Conservation (phyloP, 2,888 invertebrate species). For the Pristionchus entomophagus region DNA sequence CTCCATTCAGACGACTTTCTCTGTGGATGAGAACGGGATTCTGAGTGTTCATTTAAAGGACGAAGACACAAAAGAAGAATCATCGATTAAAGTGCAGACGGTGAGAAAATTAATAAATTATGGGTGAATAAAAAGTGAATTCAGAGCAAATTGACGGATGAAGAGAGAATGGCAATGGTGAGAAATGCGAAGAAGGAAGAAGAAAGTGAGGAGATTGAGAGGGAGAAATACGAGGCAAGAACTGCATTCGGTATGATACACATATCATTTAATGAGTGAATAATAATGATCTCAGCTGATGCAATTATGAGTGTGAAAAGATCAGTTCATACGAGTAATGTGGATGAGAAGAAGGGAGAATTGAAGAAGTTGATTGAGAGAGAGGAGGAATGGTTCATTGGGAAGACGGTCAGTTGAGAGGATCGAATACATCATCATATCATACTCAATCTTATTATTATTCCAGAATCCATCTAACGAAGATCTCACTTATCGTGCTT, state of each 20-base stretch:
- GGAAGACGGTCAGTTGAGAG: too few species aligned
- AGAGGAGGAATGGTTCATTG: not conserved
- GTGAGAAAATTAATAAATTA: not conserved
- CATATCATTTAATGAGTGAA: not conserved
- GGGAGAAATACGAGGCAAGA: not conserved
- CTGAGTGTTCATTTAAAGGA: not conserved
- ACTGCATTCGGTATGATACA: not conserved
- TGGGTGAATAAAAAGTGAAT: not conserved
- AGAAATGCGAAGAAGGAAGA: conserved; percentile 26
- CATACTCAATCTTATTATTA: not conserved
- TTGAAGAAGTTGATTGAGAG: not conserved
- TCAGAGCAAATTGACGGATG: not conserved
- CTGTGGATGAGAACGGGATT: conserved; percentile 19
- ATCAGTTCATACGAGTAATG: not conserved
- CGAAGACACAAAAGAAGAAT: not conserved
- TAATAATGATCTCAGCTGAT: not conserved
- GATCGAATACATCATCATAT: too few species aligned
- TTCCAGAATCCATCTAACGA: not conserved
- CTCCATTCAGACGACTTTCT: not conserved
- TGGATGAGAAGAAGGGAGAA: not conserved
- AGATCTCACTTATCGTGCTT: not conserved
- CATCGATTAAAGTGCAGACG: not conserved
- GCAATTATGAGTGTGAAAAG: not conserved
- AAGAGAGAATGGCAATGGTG: not conserved
- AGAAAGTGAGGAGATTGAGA: not conserved